Evolutionary conservation across 2,797 vertebrate species (phyloP), one percentile per base, ranked within the genome.

Genomic region (Lophius americanus): DNA sequence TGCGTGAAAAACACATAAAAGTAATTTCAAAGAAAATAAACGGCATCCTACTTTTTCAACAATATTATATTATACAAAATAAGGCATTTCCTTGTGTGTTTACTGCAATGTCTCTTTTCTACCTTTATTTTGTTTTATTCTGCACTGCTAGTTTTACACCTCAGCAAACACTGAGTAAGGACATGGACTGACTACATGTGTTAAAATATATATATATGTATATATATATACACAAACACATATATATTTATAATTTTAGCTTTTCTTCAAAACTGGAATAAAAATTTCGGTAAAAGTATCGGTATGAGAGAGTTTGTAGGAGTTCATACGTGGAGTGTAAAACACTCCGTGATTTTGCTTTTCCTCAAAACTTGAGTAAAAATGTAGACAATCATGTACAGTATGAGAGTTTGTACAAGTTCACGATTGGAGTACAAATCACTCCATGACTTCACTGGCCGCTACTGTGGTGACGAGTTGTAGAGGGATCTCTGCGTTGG

Each of bases 51-150:
- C 74, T 75, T 78, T 88, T 92, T 66, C 73, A 89, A 90, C 82
- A 62, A 92, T 85, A 96, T 94, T 95, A 92, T 97, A 96, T 97
- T 94, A 95, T 98, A 99, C 96, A 99, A 98, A 98, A 98, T 99
- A 99, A 99, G 98, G 98, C 97, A 99, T 99, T 97, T 99, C 96
- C 95, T 96, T 98, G 96, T 96, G 94, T 96, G 93, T 96, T 96
- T 97, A 96, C 96, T 91, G 92, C 90, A 96, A 96, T 93, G 93
- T 95, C 79, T 94, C 23, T 94, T 94, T 93, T 89, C 93, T 93
- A 94, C 91, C 93, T 92, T 93, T 93, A 92, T 94, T 74, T 73
- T 71, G 14, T 51, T 65, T 51, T 51, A 56, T 91, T 94, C 76
- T 95, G 64, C 72, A 55, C 66, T 64, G 10, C 61, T 55, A 58